Conservation (phyloP, 1,140 invertebrate species). For the Bombus consobrinus region DNA sequence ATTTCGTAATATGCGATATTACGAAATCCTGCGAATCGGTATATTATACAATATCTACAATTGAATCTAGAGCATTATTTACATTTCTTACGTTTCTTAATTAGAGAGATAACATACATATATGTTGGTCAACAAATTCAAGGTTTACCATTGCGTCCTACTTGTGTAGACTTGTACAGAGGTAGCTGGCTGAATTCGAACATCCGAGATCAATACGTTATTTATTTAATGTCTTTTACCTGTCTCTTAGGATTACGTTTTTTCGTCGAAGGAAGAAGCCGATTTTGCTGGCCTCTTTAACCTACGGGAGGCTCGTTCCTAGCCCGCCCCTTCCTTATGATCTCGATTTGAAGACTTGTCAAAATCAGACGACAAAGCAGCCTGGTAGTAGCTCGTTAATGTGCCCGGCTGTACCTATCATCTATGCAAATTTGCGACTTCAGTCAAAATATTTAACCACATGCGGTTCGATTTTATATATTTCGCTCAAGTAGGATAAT, state of each 20-base stretch:
- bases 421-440: not conserved
- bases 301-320: slow-evolving; percentile 34
- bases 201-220: not conserved
- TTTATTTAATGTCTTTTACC: not conserved
- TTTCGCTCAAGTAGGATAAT: not conserved
- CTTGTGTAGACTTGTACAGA: not conserved
- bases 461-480: too few species aligned
- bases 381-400: slow-evolving; percentile 1
- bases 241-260: not conserved
- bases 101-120: not conserved
- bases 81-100: slow-evolving; percentile 1
- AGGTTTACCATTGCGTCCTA: not conserved
- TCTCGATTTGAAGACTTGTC: slow-evolving; percentile 21
- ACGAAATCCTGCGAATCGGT: not conserved
- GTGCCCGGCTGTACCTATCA: not conserved
- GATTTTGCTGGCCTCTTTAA: slow-evolving; percentile 51
- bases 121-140: not conserved
- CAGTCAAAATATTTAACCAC: not conserved
- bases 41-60: slow-evolving; percentile 5
- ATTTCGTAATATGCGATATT: not conserved
- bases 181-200: not conserved
- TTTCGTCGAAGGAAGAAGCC: slow-evolving; percentile 40
- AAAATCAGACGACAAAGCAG: slow-evolving; percentile 27
- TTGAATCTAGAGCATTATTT: not conserved
- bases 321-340: slow-evolving; percentile 27